phyloP scores from a whole-genome alignment of 2,797 vertebrate species.

The Eospalax fontanierii region DNA sequence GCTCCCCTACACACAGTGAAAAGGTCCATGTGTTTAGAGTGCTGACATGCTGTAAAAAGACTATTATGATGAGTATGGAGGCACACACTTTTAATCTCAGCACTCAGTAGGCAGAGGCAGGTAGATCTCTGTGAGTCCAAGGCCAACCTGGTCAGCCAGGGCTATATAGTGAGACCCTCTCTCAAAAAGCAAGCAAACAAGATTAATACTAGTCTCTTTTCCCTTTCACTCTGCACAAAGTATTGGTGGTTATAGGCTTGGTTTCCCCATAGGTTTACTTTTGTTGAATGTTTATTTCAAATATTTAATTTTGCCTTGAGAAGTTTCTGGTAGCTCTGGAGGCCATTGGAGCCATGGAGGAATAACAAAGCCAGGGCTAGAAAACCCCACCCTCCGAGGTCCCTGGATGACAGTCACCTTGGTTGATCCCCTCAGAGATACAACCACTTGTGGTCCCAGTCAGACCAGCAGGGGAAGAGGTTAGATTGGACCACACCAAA shows the following conservation, averaged over 20 bases:
- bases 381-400: constrained; percentile 62
- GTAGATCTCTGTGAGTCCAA: too few species aligned
- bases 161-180: too few species aligned
- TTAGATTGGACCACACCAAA: constrained; percentile 74
- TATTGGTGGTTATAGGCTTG: not conserved
- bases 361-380: constrained; percentile 14
- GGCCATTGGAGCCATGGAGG: not conserved
- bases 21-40: not conserved
- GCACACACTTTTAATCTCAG: too few species aligned
- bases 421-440: constrained; percentile 23
- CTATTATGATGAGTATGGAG: not conserved
- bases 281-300: constrained; percentile 48
- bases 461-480: constrained; percentile 75
- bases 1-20: not conserved
- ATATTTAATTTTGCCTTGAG: constrained; percentile 62
- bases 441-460: not conserved
- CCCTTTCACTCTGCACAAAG: not conserved
- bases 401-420: constrained; percentile 66
- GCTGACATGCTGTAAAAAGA: not conserved
- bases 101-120: too few species aligned
- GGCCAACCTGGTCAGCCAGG: too few species aligned
- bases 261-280: constrained; percentile 34
- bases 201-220: not conserved
- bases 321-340: not conserved
- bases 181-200: too few species aligned